These are phyloP conservation scores for Styela clava DNA, from an alignment of 23 tunicate genomes.

Conservation along the genomic window DNA sequence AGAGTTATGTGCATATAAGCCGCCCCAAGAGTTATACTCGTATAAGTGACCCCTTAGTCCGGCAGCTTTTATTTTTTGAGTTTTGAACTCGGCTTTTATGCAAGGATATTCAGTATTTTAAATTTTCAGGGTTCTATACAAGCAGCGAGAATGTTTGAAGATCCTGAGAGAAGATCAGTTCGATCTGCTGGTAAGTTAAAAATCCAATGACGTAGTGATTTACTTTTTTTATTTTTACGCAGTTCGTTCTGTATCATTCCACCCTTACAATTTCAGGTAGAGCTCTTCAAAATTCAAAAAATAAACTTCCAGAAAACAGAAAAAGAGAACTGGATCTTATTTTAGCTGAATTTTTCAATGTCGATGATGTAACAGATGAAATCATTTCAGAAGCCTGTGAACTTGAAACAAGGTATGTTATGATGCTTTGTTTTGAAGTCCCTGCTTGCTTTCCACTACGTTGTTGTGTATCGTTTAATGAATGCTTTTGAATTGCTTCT, in stretches of 20 bases:
- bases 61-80: too few species aligned
- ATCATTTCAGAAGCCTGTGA: conserved; percentile 39
- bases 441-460: too few species aligned
- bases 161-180: conserved; percentile 64
- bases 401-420: conserved; percentile 62
- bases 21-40: too few species aligned
- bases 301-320: conserved; percentile 51
- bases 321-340: conserved; percentile 44
- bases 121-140: conserved; percentile 55
- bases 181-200: conserved; percentile 65
- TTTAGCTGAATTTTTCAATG: conserved; percentile 34
- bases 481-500: too few species aligned
- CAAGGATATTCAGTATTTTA: neutral
- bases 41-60: too few species aligned
- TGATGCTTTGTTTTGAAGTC: too few species aligned
- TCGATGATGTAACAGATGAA: conserved; percentile 26
- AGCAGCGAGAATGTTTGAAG: conserved; percentile 62
- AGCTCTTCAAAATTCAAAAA: conserved; percentile 30
- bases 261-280: conserved; percentile 47
- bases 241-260: neutral
- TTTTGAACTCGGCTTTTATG: too few species aligned
- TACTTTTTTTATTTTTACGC: neutral
- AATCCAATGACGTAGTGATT: neutral
- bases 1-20: too few species aligned
- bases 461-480: too few species aligned